Conservation (phyloP, 2,888 invertebrate species). For the Drosophila hamatofila region DNA sequence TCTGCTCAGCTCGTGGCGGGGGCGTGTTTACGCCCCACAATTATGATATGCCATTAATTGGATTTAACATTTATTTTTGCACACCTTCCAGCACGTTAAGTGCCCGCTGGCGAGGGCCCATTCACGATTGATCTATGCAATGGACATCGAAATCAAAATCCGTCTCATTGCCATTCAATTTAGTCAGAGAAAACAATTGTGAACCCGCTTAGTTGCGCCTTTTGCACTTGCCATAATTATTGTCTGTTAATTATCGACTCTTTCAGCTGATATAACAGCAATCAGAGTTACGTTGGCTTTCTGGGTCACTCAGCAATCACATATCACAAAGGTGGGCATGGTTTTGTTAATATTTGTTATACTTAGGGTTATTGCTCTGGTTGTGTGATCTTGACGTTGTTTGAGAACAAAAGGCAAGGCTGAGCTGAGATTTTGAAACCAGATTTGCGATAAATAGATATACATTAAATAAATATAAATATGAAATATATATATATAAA, state of each 20-base stretch:
- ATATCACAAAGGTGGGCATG: not conserved
- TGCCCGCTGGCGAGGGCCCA: constrained; percentile 10
- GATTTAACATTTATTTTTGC: constrained; percentile 62
- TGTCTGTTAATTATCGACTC: constrained; percentile 64
- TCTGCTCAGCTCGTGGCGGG: constrained; percentile 30
- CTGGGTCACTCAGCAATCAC: constrained; percentile 12
- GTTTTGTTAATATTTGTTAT: not conserved
- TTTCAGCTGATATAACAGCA: constrained; percentile 40
- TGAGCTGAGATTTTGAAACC: not conserved
- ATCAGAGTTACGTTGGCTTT: not conserved
- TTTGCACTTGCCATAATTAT: constrained; percentile 67
- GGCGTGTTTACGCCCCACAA: constrained; percentile 41
- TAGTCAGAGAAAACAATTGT: constrained; percentile 21
- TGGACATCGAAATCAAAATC: constrained; percentile 33
- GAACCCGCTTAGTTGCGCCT: constrained; percentile 24
- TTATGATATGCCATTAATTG: constrained; percentile 70
- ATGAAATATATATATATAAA: not conserved
- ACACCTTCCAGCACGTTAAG: constrained; percentile 39
- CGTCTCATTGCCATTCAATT: constrained; percentile 44
- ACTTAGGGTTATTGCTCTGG: constrained; percentile 33
- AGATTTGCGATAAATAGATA: not conserved
- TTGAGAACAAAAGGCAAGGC: constrained; percentile 23
- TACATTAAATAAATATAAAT: not conserved
- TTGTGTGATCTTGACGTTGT: constrained; percentile 31
- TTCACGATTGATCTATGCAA: constrained; percentile 42